Evolutionary conservation across 64 coral and sea anemone species (phyloP).

Genomic region (Dendronephthya gigantea): DNA sequence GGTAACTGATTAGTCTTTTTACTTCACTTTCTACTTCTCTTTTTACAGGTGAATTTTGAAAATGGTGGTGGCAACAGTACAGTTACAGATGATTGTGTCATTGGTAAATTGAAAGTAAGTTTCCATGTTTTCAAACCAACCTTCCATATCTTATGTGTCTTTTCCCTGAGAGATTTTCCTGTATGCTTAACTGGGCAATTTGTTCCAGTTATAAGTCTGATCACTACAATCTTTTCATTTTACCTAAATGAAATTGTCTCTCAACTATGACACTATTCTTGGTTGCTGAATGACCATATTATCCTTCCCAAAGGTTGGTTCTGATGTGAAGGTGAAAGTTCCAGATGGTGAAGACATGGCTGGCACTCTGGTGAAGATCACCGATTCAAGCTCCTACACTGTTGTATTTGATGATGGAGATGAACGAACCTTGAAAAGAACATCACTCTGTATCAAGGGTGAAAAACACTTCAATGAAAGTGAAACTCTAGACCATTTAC

Average conservation of each 20-base stretch:
- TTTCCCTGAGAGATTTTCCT: no score
- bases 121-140: background rate
- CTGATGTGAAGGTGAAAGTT: slow-evolving; percentile 59
- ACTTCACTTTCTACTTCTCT: background rate
- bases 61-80: slow-evolving; percentile 57
- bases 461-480: slow-evolving; percentile 96
- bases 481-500: slow-evolving; percentile 95
- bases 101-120: slow-evolving; percentile 78
- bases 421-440: slow-evolving; percentile 81
- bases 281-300: background rate
- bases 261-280: no score
- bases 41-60: slow-evolving; percentile 40
- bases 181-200: no score
- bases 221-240: no score
- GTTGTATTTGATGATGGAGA: slow-evolving; percentile 99
- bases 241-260: no score
- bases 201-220: no score
- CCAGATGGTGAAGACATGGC: slow-evolving; percentile 71
- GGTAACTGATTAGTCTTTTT: background rate
- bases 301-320: slow-evolving; percentile 53
- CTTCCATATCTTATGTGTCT: no score
- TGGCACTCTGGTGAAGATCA: slow-evolving; percentile 76
- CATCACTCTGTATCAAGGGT: slow-evolving; percentile 89
- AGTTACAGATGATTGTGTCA: slow-evolving; percentile 86
- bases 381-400: slow-evolving; percentile 91